Conservation (phyloP, 64 coral and sea anemone species). For the Montipora foliosa region DNA sequence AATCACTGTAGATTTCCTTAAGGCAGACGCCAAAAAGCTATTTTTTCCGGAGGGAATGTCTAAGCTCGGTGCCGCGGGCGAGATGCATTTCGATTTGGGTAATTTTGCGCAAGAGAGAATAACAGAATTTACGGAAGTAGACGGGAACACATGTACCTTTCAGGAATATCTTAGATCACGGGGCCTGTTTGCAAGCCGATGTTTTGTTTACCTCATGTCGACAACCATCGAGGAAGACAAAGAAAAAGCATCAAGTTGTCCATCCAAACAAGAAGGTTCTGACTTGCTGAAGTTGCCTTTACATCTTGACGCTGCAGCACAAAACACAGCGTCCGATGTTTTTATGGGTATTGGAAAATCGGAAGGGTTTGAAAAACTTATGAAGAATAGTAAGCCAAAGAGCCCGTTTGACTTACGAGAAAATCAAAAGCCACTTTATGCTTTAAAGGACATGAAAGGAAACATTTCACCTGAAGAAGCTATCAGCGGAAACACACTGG, state of each 20-base stretch:
- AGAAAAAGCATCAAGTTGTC: too few relatives aligned
- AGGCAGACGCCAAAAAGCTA: slow-evolving; percentile 26
- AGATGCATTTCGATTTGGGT: slow-evolving; percentile 45
- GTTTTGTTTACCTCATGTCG: slow-evolving; percentile 45
- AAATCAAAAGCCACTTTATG: background rate
- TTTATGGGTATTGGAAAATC: background rate
- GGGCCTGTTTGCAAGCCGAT: slow-evolving; percentile 9
- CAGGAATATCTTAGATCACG: slow-evolving; percentile 15
- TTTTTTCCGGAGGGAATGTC: slow-evolving; percentile 44
- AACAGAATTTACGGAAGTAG: slow-evolving; percentile 14
- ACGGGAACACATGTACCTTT: slow-evolving; percentile 23
- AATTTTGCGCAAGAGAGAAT: slow-evolving; percentile 58
- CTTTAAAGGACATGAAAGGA: too few relatives aligned
- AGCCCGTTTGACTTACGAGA: background rate
- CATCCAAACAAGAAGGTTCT: too few relatives aligned
- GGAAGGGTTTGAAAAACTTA: background rate
- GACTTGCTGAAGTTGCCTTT: too few relatives aligned
- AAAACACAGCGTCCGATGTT: slow-evolving; percentile 1
- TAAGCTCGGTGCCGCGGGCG: background rate
- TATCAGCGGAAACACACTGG: background rate
- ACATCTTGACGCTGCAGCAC: too few relatives aligned
- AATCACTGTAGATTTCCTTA: slow-evolving; percentile 36
- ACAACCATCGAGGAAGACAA: slow-evolving; percentile 14
- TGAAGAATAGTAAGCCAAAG: background rate
- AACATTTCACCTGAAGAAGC: too few relatives aligned